A percentile compares a stretch with the other conserved stretches of the same genome.
phyloP scores from a whole-genome alignment of 1,140 invertebrate genomes.

The Gyrodactylus salaris region DNA sequence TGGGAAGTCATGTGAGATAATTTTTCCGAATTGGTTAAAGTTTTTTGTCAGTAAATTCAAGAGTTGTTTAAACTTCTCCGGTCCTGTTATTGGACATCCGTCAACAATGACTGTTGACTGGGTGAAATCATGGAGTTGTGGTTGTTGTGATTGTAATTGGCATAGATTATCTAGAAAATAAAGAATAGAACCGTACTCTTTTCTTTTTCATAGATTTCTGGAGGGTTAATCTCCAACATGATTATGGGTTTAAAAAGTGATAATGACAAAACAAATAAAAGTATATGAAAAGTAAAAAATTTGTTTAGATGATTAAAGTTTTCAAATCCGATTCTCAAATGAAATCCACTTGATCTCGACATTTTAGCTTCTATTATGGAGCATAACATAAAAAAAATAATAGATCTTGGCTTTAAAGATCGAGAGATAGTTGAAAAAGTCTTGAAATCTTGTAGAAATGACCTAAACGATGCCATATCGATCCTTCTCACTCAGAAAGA shows the following conservation, averaged over 20 bases:
- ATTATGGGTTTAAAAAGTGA: background rate
- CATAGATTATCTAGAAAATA: constrained; percentile 41
- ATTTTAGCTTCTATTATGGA: too few species aligned
- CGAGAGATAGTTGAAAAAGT: background rate
- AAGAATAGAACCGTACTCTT: constrained; percentile 6
- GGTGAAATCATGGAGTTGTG: constrained; percentile 65
- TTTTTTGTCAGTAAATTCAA: constrained; percentile 64
- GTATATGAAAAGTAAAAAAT: background rate
- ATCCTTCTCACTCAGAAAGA: background rate
- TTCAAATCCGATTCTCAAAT: too few species aligned
- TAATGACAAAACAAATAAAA: background rate
- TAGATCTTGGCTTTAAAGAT: background rate
- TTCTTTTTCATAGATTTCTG: background rate
- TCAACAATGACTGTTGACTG: constrained; percentile 81
- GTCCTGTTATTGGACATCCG: constrained; percentile 64
- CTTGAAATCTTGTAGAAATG: background rate
- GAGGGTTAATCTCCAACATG: background rate
- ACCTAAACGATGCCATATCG: background rate
- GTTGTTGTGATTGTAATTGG: constrained; percentile 48
- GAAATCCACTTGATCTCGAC: too few species aligned
- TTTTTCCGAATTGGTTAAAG: constrained; percentile 53
- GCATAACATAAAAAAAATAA: background rate
- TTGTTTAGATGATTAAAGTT: too few species aligned
- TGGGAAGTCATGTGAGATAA: constrained; percentile 61
- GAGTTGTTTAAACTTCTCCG: constrained; percentile 55